Conservation (phyloP, 2,113 vertebrate genomes). For the Macrotis lagotis region DNA sequence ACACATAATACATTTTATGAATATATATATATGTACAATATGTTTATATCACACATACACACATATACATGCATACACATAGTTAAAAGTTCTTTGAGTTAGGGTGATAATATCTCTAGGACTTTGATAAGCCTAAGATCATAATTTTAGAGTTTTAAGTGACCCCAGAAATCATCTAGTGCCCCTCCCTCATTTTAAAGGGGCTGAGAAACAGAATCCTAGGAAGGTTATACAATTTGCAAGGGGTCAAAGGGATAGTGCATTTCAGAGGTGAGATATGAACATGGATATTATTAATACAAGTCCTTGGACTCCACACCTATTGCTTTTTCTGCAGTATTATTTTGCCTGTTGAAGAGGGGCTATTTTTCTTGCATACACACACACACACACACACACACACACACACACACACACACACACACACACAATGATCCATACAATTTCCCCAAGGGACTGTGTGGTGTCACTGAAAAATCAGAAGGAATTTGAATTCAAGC, state of each 20-base stretch:
- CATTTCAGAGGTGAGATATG: neutral
- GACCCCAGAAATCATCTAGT: neutral
- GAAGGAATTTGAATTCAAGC: neutral
- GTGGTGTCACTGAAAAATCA: neutral
- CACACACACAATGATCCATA: neutral
- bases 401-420: neutral
- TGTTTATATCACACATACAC: neutral
- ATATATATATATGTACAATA: neutral
- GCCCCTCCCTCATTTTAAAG: neutral
- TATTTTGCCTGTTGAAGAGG: no score
- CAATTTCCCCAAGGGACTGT: neutral
- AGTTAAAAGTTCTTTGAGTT: no score
- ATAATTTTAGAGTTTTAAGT: neutral
- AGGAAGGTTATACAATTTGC: neutral
- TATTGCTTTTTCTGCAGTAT: neutral
- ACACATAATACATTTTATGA: neutral
- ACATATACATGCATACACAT: no score
- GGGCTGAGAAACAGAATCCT: neutral
- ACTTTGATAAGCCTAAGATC: neutral
- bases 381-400: neutral
- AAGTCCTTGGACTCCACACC: neutral
- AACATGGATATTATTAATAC: no score
- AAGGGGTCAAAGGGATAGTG: neutral
- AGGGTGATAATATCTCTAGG: neutral
- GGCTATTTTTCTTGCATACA: neutral